A percentile compares a stretch with the other conserved stretches of the same genome.
phyloP scores from a whole-genome alignment of 2,113 vertebrate genomes.

The Numida meleagris region DNA sequence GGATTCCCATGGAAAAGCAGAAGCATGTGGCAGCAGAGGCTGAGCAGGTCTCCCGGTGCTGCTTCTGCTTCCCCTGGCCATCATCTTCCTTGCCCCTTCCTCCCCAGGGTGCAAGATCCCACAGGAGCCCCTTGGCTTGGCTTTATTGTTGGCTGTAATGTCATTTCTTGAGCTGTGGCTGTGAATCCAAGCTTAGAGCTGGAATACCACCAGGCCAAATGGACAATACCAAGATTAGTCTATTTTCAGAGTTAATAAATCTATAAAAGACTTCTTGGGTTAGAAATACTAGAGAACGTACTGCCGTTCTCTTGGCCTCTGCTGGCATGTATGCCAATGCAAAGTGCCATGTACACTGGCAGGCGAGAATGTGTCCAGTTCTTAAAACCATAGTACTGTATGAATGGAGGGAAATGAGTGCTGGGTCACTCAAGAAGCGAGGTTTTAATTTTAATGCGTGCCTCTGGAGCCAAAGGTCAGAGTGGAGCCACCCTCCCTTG shows the following conservation, averaged over 20 bases:
- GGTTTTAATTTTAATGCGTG: conserved; percentile 33
- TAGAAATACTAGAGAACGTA: not conserved
- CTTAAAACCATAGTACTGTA: not conserved
- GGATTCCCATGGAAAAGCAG: not conserved
- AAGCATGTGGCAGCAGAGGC: not conserved
- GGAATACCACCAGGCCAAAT: not conserved
- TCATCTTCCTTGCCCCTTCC: not conserved
- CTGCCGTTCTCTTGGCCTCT: not conserved
- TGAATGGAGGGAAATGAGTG: conserved; percentile 23
- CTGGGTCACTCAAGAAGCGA: not conserved
- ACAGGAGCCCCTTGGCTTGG: not conserved
- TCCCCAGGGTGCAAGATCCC: not conserved
- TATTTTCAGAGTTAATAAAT: not conserved
- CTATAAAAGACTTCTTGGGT: not conserved
- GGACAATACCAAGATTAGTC: not conserved
- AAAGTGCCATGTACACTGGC: not conserved
- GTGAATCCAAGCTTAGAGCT: not conserved
- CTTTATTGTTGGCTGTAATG: not conserved
- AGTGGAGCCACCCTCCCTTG: conserved; percentile 5
- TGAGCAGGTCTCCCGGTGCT: not conserved
- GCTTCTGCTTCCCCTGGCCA: not conserved
- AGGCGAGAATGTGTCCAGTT: not conserved
- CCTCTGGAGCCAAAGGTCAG: conserved; percentile 43
- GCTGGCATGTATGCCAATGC: not conserved
- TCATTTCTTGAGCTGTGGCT: not conserved